Conservation (phyloP, 2,888 invertebrate genomes). For the Slavum lentiscoides region DNA sequence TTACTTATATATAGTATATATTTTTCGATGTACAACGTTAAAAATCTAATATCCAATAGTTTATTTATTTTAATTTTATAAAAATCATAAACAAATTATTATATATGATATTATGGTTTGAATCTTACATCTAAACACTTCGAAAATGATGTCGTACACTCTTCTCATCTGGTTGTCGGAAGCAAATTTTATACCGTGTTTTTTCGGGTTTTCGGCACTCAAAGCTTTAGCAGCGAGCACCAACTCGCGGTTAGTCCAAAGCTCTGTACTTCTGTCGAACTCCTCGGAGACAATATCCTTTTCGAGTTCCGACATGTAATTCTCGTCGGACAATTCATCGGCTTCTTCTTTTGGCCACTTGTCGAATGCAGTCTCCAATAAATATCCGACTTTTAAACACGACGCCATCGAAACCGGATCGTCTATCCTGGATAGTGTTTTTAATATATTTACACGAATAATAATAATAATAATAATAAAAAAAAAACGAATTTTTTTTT, state of each 20-base stretch:
- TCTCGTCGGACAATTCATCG: neutral
- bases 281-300: conserved; percentile 14
- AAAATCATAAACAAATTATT: neutral
- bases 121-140: conserved; percentile 73
- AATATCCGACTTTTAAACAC: conserved; percentile 30
- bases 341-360: neutral
- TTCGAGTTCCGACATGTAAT: neutral
- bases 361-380: conserved; percentile 39
- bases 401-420: conserved; percentile 22
- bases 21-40: too few relatives aligned
- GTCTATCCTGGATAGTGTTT: conserved; percentile 5
- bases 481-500: too few relatives aligned
- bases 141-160: conserved; percentile 74
- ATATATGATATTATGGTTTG: neutral
- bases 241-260: conserved; percentile 36
- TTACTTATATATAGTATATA: too few relatives aligned
- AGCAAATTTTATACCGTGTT: conserved; percentile 62
- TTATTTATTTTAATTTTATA: too few relatives aligned
- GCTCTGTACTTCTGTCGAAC: conserved; percentile 39
- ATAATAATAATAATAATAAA: too few relatives aligned
- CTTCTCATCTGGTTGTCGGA: conserved; percentile 76
- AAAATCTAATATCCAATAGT: too few relatives aligned
- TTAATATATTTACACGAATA: too few relatives aligned
- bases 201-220: conserved; percentile 58
- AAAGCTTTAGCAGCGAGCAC: conserved; percentile 35